These are phyloP conservation scores for Riptortus pedestris DNA, from an alignment of 1,140 invertebrate genomes.

Conservation along the genomic window DNA sequence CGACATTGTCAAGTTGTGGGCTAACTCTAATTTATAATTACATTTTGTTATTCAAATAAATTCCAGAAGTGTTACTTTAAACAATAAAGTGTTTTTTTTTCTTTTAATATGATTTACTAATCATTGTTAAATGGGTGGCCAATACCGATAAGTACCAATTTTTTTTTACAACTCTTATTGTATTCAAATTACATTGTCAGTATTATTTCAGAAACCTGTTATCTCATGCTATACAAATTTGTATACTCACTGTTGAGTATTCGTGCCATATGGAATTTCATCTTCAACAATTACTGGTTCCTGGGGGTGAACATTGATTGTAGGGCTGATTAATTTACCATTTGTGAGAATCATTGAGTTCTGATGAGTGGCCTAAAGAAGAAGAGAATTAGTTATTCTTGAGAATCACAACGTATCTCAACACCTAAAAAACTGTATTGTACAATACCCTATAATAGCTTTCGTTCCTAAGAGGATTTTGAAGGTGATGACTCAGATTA, in stretches of 20 bases:
- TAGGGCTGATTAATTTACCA: slow-evolving; percentile 38
- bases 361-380: slow-evolving; percentile 45
- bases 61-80: too few relatives aligned
- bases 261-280: slow-evolving; percentile 37
- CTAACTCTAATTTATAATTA: too few relatives aligned
- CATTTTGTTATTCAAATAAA: too few relatives aligned
- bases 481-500: slow-evolving; percentile 36
- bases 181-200: too few relatives aligned
- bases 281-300: slow-evolving; percentile 61
- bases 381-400: slow-evolving; percentile 5
- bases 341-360: slow-evolving; percentile 40
- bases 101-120: too few relatives aligned
- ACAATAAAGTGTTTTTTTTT: too few relatives aligned
- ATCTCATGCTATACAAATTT: too few relatives aligned
- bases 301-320: slow-evolving; percentile 42
- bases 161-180: too few relatives aligned
- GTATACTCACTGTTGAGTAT: not conserved
- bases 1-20: too few relatives aligned
- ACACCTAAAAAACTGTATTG: not conserved
- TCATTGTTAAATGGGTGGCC: too few relatives aligned
- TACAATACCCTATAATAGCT: slow-evolving; percentile 60
- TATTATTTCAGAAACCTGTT: too few relatives aligned
- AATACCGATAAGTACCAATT: too few relatives aligned
- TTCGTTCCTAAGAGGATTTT: slow-evolving; percentile 55
- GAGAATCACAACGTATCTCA: not conserved